Base-by-base conservation (phyloP, 2,888 invertebrate species). In the Drosophila neoperkinsi region DNA sequence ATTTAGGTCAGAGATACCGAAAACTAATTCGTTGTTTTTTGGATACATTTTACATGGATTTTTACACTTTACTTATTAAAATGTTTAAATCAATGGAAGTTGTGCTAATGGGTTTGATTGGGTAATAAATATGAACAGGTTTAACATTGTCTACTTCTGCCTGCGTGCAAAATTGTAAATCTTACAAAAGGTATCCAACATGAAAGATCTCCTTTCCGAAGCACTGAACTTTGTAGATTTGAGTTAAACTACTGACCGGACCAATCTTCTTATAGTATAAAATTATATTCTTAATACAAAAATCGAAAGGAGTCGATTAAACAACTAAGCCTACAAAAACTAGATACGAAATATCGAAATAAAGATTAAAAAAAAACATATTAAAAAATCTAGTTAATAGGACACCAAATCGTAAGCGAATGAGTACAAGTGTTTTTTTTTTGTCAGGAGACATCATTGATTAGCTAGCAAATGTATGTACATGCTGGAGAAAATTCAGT, bases 1-100 rank as follows among this genome's bases (percentile, higher is more conserved):
- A 25, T 16, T 46, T 46, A 46, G 46, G 46, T 46, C 21, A 46
- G 21, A 46, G 46, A 16, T 46, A 46, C 46, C 46, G 46, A 46
- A 46, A 46, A 25, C 46, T 46, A 46, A 25, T 9, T 46, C 46
- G 46, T 46, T 46, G 25, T 46, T 46, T 46, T 16, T 46, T 46
- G 13, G 43, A 46, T 9, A 25, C 0, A 46, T 46, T 25, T 46
- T 46, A 16, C 46, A 21, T 46, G 46, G 46, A 21, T 46, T 46
- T 46, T 46, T 21, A 46, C 46, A 21, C 43, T 21, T 21, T 46
- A 21, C 13, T 3, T 6, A 46, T 46, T 21, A 7, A 21, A 46
- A 46, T 13, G 13, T 13, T 46, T 7, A 13, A 46, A 46, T 21
- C 21, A 16, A 16, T 13, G 21, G 46, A 21, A 16, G 7, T 46